A percentile compares a stretch with the other conserved stretches of the same genome.
Conservation (phyloP, 2,888 invertebrate genomes). For the Archips xylosteana region DNA sequence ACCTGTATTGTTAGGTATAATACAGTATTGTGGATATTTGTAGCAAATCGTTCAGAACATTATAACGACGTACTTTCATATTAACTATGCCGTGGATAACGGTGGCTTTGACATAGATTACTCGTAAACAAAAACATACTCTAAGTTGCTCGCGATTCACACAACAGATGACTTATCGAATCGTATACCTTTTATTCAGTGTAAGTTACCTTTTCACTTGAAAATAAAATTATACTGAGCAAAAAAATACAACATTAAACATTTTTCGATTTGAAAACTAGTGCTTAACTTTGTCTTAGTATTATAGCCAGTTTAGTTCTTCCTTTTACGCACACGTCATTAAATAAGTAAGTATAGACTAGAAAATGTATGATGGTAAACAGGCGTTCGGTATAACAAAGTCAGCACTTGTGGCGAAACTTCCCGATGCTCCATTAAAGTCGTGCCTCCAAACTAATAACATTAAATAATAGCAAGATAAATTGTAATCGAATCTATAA, state of each 20-base stretch:
- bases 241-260: not conserved
- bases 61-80: slow-evolving; percentile 10
- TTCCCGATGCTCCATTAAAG: not conserved
- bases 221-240: too few relatives aligned
- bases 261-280: not conserved
- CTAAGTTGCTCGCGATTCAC: slow-evolving; percentile 1
- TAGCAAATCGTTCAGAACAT: slow-evolving; percentile 4
- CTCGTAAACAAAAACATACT: slow-evolving; percentile 16
- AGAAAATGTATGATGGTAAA: not conserved
- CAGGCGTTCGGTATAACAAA: not conserved
- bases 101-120: slow-evolving; percentile 14
- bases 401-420: not conserved
- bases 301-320: not conserved
- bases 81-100: slow-evolving; percentile 1
- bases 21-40: not conserved
- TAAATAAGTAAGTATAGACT: not conserved
- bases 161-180: not conserved
- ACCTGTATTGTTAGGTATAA: not conserved
- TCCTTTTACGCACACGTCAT: not conserved
- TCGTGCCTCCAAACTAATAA: too few relatives aligned
- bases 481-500: not conserved
- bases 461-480: not conserved
- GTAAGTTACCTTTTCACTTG: too few relatives aligned
- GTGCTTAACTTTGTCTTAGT: not conserved
- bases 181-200: not conserved